These are phyloP conservation scores for Dipus sagitta DNA, from an alignment of 2,797 vertebrate species.

Conservation along the genomic window DNA sequence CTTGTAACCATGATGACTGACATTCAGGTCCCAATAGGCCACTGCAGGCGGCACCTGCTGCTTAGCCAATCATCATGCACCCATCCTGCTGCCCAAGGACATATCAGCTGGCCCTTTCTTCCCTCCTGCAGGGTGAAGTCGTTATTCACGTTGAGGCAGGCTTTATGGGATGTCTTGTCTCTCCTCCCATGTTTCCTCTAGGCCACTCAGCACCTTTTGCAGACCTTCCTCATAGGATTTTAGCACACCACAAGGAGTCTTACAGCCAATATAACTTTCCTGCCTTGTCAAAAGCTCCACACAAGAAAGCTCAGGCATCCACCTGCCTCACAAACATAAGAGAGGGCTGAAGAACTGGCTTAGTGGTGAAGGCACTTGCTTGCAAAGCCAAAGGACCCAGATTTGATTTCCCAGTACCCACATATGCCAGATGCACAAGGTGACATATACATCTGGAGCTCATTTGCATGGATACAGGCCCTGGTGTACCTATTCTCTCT, in stretches of 20 bases:
- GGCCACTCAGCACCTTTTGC: not conserved
- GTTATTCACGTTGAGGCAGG: not conserved
- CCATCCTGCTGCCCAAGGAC: not conserved
- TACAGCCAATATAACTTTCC: not conserved
- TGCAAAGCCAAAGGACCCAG: too few species aligned
- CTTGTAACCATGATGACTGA: not conserved
- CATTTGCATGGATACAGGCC: too few species aligned
- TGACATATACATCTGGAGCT: too few species aligned
- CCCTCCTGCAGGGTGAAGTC: not conserved
- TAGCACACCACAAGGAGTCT: not conserved
- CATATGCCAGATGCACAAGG: too few species aligned
- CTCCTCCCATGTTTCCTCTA: not conserved
- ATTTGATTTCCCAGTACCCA: too few species aligned
- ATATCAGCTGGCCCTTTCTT: not conserved
- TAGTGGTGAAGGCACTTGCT: not conserved
- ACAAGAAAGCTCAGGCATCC: not conserved
- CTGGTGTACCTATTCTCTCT: too few species aligned
- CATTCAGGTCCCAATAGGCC: not conserved
- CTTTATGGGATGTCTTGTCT: not conserved
- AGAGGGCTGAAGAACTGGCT: not conserved
- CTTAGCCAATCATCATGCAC: accelerated
- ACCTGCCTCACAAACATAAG: not conserved
- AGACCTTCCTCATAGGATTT: not conserved
- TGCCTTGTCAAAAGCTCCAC: not conserved
- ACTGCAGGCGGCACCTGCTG: accelerated